Evolutionary conservation across 2,113 vertebrate genomes (phyloP), one percentile per base, ranked within the genome.

Genomic region (Ochotona curzoniae): DNA sequence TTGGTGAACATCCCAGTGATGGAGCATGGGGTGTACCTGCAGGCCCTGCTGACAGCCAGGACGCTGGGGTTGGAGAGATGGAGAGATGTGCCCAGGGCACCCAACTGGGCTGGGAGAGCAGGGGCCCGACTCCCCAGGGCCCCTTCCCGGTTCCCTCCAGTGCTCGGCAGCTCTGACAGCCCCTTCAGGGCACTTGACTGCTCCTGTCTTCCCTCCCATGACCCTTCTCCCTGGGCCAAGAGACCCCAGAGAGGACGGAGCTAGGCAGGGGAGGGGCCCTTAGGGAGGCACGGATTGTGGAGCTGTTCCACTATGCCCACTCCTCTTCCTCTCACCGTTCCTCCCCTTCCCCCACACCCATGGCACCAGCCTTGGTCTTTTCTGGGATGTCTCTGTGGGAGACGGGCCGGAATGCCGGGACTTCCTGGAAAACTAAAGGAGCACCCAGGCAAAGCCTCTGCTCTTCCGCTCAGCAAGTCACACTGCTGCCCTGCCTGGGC

Each of bases 161-260:
- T 21, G 71, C 25, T 7, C 0, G 5, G 73, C 51, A 57, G 73
- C 15, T 17, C 76, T 0, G 0, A 25, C 44, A 54, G 61, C 32
- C 44, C 61, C 90, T 35, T 5, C 1, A 47, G 76, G 76, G 35
- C n/a, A 8, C 17, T 30, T 35, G 15, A 78, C 13, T 23, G 8
- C 15, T 17, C 21, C 32, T 9, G 0, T 17, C 51, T 5, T 21
- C 20, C 44, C 44, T 44, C 35, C 14, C 23, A 5, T 17, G 6
- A 2, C 5, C 8, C 30, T 6, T 54, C 28, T 60, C 9, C 35
- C 47, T 47, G 17, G 35, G 4, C n/a, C 13, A 12, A 23, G 15
- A 63, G 0, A 6, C 23, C 35, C 18, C 4, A 7, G 2, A 28
- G 30, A n/a, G n/a, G 23, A 64, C 12, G 26, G 15, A 78, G 67